phyloP scores from a whole-genome alignment of 2,797 vertebrate genomes.

The Microtus californicus region DNA sequence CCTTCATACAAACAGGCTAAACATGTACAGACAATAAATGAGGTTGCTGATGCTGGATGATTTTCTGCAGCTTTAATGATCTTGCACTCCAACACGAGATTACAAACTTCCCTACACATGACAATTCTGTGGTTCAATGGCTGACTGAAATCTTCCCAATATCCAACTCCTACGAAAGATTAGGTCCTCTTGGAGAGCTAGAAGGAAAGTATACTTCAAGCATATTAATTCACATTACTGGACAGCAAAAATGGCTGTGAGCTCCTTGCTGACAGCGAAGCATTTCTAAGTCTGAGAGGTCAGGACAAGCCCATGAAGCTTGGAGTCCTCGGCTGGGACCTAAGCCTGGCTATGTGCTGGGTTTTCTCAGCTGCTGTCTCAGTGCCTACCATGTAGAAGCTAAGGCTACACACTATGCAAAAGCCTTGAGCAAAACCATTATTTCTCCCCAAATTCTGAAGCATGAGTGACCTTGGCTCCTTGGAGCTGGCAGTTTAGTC shows the following conservation, averaged over 20 bases:
- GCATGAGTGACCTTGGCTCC: too few relatives aligned
- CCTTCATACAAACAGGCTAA: background rate
- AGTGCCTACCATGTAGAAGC: background rate
- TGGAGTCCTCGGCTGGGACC: background rate
- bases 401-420: accelerated
- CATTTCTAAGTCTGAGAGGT: background rate
- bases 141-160: background rate
- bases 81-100: background rate
- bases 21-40: background rate
- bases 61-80: background rate
- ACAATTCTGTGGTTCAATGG: background rate
- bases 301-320: background rate
- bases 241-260: background rate
- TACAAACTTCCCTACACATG: background rate
- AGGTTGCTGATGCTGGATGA: background rate
- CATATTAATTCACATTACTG: background rate
- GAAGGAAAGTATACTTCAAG: background rate
- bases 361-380: background rate
- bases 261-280: background rate
- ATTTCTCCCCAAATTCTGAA: background rate
- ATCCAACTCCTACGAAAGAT: background rate
- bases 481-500: background rate
- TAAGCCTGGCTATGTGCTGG: background rate
- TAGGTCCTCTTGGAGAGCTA: background rate
- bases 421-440: accelerated